Evolutionary conservation across 2,113 vertebrate species (phyloP).

Genomic region (Myanophis thanlyinensis): DNA sequence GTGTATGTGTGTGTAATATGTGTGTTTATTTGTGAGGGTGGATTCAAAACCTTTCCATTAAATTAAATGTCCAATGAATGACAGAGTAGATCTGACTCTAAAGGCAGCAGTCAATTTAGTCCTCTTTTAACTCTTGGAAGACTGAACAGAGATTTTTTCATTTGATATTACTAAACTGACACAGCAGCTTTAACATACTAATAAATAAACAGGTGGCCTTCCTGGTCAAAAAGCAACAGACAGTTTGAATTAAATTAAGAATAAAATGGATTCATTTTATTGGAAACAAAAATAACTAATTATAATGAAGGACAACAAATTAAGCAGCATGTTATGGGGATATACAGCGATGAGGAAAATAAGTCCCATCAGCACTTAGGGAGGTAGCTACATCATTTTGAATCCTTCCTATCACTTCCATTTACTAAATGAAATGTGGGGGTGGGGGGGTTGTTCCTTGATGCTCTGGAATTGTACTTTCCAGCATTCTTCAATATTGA

Average conservation of each 20-base stretch:
- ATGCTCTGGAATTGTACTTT: background rate
- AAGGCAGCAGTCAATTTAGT: conserved; percentile 3
- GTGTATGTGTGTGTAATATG: background rate
- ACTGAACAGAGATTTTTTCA: background rate
- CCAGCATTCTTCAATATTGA: background rate
- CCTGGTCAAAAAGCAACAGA: background rate
- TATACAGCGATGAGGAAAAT: background rate
- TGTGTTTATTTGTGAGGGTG: background rate
- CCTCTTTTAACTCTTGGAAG: background rate
- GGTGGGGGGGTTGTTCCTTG: background rate
- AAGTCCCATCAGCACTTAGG: background rate
- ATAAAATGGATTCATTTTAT: background rate
- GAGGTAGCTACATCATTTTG: background rate
- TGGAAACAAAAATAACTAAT: background rate
- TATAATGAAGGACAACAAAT: background rate
- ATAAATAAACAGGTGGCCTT: conserved; percentile 1
- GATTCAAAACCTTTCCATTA: conserved; percentile 4
- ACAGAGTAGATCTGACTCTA: background rate
- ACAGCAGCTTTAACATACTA: background rate
- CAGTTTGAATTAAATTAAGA: background rate
- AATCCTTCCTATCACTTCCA: background rate
- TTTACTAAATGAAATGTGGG: background rate
- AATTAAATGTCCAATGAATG: conserved; percentile 5
- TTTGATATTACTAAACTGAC: background rate
- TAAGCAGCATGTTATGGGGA: background rate